A percentile compares a stretch with the other conserved stretches of the same genome.
phyloP scores from a whole-genome alignment of 2,797 vertebrate genomes.

The Girardinus metallicus region DNA sequence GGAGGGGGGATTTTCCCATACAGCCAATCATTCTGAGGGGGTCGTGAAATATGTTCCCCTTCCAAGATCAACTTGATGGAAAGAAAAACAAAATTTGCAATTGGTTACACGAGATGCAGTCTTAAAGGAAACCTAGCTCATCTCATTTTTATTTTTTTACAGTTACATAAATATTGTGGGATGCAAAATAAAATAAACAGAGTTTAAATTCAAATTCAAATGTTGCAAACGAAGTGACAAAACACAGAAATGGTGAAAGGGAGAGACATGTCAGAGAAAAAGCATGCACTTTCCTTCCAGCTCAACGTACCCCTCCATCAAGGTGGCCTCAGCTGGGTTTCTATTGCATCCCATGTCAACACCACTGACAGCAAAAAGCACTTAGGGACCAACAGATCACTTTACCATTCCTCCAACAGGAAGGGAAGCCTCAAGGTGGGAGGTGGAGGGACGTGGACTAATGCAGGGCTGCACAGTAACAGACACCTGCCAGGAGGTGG shows the following conservation, averaged over 20 bases:
- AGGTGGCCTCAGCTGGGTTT: conserved; percentile 72
- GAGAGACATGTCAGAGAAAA: conserved; percentile 10
- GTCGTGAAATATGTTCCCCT: conserved; percentile 65
- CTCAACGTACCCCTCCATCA: conserved; percentile 58
- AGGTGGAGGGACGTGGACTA: conserved; percentile 50
- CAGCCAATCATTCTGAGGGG: conserved; percentile 52
- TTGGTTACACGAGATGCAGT: conserved; percentile 21
- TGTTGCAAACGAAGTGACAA: not conserved
- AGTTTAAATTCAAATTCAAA: not conserved
- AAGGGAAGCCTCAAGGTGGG: conserved; percentile 56
- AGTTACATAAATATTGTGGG: not conserved
- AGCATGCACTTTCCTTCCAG: conserved; percentile 26
- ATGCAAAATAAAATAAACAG: not conserved
- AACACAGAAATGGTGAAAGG: not conserved
- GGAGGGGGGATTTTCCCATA: conserved; percentile 66
- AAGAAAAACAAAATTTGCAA: conserved; percentile 65
- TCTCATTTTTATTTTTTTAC: not conserved
- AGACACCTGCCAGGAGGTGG: conserved; percentile 79
- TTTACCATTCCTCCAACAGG: conserved; percentile 78
- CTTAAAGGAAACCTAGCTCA: not conserved
- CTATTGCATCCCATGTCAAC: conserved; percentile 78
- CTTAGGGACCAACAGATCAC: conserved; percentile 78
- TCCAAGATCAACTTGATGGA: conserved; percentile 59
- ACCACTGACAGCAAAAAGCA: conserved; percentile 79
- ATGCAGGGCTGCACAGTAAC: conserved; percentile 29